phyloP scores from a whole-genome alignment of 2,113 vertebrate species.

The Neopipo cinnamomea region DNA sequence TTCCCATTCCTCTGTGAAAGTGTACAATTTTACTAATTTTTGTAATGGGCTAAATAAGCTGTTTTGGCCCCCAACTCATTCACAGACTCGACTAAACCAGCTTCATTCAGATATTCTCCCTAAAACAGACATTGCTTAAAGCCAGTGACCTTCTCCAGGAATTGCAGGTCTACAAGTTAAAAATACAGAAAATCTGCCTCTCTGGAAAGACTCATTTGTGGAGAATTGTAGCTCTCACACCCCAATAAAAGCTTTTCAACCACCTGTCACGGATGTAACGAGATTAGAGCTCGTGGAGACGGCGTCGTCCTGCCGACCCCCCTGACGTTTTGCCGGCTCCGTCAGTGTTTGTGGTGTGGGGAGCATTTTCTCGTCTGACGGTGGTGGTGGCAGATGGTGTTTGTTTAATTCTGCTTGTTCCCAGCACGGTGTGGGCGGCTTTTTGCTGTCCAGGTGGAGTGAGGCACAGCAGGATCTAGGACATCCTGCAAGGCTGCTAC shows the following conservation, averaged over 20 bases:
- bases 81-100: neutral
- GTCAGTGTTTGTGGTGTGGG: neutral
- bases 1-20: neutral
- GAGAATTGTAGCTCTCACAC: neutral
- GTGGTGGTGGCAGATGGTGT: neutral
- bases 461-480: neutral
- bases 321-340: rapidly evolving
- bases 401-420: neutral
- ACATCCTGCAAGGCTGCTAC: neutral
- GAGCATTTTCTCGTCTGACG: neutral
- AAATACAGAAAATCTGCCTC: neutral
- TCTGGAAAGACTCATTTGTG: neutral
- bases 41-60: neutral
- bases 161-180: neutral
- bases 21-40: neutral
- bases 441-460: neutral
- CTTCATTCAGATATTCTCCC: neutral
- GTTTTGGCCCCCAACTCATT: neutral
- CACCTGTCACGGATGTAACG: rapidly evolving
- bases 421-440: neutral
- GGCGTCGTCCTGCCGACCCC: rapidly evolving
- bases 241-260: neutral
- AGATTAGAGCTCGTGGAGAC: rapidly evolving
- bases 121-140: neutral
- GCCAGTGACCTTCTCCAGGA: neutral